Evolutionary conservation across 2,113 vertebrate species (phyloP).

Genomic region (Cavia aperea): DNA sequence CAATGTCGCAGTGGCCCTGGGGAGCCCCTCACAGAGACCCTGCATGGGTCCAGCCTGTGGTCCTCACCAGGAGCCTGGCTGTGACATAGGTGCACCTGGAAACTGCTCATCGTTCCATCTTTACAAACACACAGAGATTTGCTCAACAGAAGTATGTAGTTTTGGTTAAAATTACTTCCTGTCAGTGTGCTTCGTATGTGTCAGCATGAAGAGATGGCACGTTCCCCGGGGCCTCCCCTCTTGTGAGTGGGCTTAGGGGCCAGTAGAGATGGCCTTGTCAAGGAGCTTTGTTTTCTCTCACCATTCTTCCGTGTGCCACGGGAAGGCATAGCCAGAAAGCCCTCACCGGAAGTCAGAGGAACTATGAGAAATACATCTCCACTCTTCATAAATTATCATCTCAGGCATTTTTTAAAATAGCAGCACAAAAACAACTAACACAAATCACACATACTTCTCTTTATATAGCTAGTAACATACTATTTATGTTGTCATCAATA

Average conservation of each 20-base stretch:
- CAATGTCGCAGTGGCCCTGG: too few relatives aligned
- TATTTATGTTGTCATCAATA: background rate
- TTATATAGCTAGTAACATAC: background rate
- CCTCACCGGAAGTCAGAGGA: background rate
- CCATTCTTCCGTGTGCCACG: accelerated
- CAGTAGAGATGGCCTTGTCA: too few relatives aligned
- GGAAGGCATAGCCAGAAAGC: background rate
- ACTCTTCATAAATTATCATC: background rate
- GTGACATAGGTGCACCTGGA: background rate
- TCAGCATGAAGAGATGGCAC: too few relatives aligned
- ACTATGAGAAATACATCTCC: background rate
- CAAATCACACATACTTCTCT: background rate
- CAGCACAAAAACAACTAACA: background rate
- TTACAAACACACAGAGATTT: background rate
- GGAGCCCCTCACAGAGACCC: too few relatives aligned
- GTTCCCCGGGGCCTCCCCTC: background rate
- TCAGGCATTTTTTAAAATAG: background rate
- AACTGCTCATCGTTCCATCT: background rate
- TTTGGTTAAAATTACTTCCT: background rate
- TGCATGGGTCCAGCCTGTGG: background rate
- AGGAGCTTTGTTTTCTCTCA: background rate
- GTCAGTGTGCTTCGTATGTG: too few relatives aligned
- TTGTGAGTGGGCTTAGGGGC: background rate
- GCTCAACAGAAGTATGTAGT: background rate
- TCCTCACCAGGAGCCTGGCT: background rate